Base-by-base conservation (phyloP, 2,113 vertebrate species). In the Typhlomys cinereus region DNA sequence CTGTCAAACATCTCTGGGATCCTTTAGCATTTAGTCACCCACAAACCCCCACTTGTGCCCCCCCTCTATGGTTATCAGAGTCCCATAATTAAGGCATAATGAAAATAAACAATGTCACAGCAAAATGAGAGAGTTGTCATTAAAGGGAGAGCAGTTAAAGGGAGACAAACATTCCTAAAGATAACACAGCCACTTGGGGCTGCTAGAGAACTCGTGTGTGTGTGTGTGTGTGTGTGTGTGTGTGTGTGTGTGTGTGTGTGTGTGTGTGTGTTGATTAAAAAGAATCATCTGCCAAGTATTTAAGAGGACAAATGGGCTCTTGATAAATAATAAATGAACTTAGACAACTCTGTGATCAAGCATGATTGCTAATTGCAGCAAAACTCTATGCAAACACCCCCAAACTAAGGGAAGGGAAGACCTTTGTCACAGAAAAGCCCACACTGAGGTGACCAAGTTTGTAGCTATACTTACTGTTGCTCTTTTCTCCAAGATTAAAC, bases 91-190 rank as follows among this genome's bases (percentile, higher is more conserved):
- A 97, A 97, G 69, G 81, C 90, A 95, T 93, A 96, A 97, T 79
- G 91, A 96, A 96, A 97, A 59, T 91, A 98, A 98, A 97, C 92
- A 97, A 78, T 91, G 75, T 92, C 94, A 96, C 50, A 93, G 92
- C 82, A 96, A 96, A 69, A n/a, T n/a, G n/a, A n/a, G n/a, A 66
- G 52, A 83, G 95, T 95, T 84, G 62, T 74, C 46, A 92, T 92
- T 93, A 95, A 50, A 90, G 90, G 62, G 48, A 95, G 64, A 57
- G 27, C 5, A 87, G 70, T 80, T 84, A 96, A 92, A 48, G 54
- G 87, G 86, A 95, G 96, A 91, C 59, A 95, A 78, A 78, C 15
- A 76, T 39, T 66, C 80, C 93, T 79, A 95, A 96, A 97, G 86
- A 92, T 39, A 54, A 74, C 0, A 10, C 0, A 69, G 92, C 59